Evolutionary conservation across 1,140 invertebrate genomes (phyloP).

Genomic region (Drosophila trapezifrons): DNA sequence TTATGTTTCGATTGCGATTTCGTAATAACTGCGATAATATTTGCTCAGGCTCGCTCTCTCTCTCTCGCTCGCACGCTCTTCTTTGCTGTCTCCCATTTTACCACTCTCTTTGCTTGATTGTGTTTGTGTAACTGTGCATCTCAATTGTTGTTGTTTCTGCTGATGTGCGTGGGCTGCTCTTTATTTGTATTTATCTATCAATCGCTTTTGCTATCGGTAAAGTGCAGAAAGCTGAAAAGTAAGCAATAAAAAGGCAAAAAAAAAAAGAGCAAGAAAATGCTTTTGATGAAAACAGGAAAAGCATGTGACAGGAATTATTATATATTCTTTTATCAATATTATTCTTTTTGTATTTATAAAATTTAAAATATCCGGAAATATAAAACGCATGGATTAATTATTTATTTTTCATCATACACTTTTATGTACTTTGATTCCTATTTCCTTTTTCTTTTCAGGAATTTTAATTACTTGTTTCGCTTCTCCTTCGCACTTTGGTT

Average conservation of each 20-base stretch:
- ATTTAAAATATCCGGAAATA: not conserved
- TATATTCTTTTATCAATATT: too few relatives aligned
- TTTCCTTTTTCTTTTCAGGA: not conserved
- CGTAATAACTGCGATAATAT: conserved; percentile 75
- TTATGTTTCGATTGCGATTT: conserved; percentile 77
- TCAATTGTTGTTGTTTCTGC: conserved; percentile 28
- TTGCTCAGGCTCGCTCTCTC: conserved; percentile 28
- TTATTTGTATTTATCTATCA: conserved; percentile 22
- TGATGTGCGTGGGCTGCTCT: conserved; percentile 54
- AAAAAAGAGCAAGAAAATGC: conserved; percentile 16
- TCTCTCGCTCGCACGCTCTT: conserved; percentile 1
- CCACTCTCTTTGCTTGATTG: conserved; percentile 20
- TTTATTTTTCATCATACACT: too few relatives aligned
- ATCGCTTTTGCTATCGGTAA: conserved; percentile 37
- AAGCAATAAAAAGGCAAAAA: conserved; percentile 15
- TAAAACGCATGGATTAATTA: too few relatives aligned
- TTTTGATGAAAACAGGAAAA: conserved; percentile 21
- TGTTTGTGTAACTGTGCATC: conserved; percentile 47
- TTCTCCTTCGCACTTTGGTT: conserved; percentile 3
- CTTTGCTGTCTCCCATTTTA: conserved; percentile 6
- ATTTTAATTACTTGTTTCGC: not conserved
- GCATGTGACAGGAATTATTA: conserved; percentile 23
- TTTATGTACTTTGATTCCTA: not conserved
- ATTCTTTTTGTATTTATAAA: too few relatives aligned
- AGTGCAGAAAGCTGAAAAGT: not conserved